Evolutionary conservation across 2,888 invertebrate genomes (phyloP).

Genomic region (Ornithoptera alexandrae): DNA sequence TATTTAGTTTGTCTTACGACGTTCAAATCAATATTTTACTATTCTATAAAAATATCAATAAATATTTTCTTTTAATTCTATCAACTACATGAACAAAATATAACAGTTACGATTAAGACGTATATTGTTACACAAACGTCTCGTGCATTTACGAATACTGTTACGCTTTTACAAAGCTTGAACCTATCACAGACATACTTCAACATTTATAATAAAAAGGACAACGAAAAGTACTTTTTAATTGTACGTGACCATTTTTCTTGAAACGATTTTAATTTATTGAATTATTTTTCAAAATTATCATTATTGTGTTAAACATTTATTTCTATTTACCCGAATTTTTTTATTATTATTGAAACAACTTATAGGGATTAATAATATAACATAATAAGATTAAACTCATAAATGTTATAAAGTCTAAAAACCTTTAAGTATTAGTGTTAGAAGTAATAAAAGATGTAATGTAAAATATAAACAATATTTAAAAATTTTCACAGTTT

Average conservation of each 20-base stretch:
- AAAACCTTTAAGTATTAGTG: too few relatives aligned
- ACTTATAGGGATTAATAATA: too few relatives aligned
- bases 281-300: too few relatives aligned
- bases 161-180: constrained; percentile 65
- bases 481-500: not conserved
- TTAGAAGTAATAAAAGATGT: too few relatives aligned
- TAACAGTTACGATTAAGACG: constrained; percentile 38
- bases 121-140: constrained; percentile 41
- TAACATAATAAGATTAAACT: too few relatives aligned
- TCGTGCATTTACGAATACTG: constrained; percentile 67
- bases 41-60: constrained; percentile 49
- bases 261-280: too few relatives aligned
- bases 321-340: too few relatives aligned
- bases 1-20: constrained; percentile 20
- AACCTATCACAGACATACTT: constrained; percentile 66
- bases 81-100: constrained; percentile 42
- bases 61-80: constrained; percentile 46
- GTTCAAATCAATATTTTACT: constrained; percentile 23
- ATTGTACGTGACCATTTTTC: too few relatives aligned
- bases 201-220: constrained; percentile 27
- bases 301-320: too few relatives aligned
- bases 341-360: too few relatives aligned
- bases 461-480: too few relatives aligned
- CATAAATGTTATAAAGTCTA: too few relatives aligned
- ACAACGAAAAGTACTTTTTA: not conserved